Percentiles rank a stretch among this genome's conserved stretches.
phyloP scores from a whole-genome alignment of 2,113 vertebrate species.

The Gasterosteus nipponicus region DNA sequence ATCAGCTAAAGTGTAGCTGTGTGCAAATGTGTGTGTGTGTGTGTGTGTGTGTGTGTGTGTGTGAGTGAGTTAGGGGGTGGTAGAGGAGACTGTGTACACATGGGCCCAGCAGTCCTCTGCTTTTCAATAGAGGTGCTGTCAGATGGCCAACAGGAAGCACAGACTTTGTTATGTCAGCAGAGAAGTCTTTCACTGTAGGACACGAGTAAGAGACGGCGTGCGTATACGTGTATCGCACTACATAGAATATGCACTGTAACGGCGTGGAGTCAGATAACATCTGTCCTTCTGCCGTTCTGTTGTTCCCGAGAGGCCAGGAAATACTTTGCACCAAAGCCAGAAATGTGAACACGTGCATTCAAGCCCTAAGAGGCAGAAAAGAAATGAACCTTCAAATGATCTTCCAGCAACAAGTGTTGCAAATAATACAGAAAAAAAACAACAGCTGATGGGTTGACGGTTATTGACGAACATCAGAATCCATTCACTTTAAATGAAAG shows the following conservation, averaged over 20 bases:
- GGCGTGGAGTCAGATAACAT: conserved; percentile 40
- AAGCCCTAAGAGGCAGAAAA: background rate
- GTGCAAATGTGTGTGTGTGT: conserved; percentile 35
- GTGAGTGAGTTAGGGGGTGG: conserved; percentile 29
- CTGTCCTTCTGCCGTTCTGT: conserved; percentile 7
- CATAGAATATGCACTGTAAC: conserved; percentile 7
- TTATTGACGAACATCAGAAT: conserved; percentile 3
- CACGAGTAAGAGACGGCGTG: conserved; percentile 19
- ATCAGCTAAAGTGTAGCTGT: conserved; percentile 55
- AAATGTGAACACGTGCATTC: background rate
- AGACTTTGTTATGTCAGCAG: conserved; percentile 59
- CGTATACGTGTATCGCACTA: conserved; percentile 11
- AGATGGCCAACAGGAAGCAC: conserved; percentile 72
- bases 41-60: conserved; percentile 38
- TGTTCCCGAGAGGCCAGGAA: background rate
- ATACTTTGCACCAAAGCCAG: background rate
- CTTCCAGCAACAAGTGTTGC: background rate
- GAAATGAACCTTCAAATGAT: background rate
- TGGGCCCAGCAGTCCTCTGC: conserved; percentile 44
- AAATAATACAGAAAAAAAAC: background rate
- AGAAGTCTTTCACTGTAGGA: conserved; percentile 56
- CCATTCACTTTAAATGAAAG: conserved; percentile 10
- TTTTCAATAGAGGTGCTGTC: conserved; percentile 81
- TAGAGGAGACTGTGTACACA: conserved; percentile 72
- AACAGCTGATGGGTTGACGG: background rate